These are phyloP conservation scores for Punctoribates punctum DNA, from an alignment of 2,888 invertebrate genomes.

Conservation along the genomic window DNA sequence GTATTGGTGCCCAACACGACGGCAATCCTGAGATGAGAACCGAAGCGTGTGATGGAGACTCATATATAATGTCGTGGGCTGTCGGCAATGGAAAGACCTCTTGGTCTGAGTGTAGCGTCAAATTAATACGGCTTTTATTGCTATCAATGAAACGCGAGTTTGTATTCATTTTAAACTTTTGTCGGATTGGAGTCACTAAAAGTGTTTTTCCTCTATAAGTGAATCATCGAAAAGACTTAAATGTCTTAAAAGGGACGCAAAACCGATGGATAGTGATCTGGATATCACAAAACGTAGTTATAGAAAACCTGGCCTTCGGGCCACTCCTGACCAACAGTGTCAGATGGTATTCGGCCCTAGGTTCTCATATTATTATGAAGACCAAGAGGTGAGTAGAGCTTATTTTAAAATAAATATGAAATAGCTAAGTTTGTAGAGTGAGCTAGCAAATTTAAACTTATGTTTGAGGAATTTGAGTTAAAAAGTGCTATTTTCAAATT, in stretches of 20 bases:
- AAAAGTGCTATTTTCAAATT: too few relatives aligned
- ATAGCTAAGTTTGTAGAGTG: not conserved
- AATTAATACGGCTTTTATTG: not conserved
- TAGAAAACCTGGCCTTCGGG: not conserved
- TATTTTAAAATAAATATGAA: too few relatives aligned
- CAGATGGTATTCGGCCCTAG: not conserved
- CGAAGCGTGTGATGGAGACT: not conserved
- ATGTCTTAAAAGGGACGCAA: not conserved
- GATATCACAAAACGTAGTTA: not conserved
- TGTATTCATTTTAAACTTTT: not conserved
- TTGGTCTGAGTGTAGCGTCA: conserved; percentile 1
- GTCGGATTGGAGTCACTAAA: not conserved
- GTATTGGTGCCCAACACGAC: not conserved
- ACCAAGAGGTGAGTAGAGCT: not conserved
- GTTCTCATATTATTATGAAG: not conserved
- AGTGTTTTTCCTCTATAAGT: not conserved
- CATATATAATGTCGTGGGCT: not conserved
- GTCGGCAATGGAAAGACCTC: not conserved
- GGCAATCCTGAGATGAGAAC: not conserved
- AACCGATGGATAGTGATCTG: not conserved
- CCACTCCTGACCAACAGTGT: not conserved
- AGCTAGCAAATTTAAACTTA: not conserved
- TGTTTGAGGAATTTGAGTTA: too few relatives aligned
- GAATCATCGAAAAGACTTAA: not conserved
- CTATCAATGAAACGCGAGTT: not conserved